Percentiles rank a stretch among this genome's conserved stretches.
Evolutionary conservation across 2,888 invertebrate species (phyloP).

Genomic region (Eupithecia pulchellata): DNA sequence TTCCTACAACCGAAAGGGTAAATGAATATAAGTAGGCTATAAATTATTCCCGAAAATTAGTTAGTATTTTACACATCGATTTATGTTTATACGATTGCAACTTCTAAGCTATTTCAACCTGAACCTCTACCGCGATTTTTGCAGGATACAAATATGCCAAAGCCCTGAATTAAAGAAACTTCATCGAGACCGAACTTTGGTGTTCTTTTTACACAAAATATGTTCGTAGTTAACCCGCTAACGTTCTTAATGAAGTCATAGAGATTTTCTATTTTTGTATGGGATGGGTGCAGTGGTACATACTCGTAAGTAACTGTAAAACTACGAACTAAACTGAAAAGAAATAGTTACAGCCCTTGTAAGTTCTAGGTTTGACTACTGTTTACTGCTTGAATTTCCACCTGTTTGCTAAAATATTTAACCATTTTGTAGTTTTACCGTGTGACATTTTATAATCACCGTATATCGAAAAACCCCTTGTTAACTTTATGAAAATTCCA

Average conservation of each 20-base stretch:
- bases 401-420: background rate
- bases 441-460: background rate
- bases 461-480: background rate
- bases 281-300: no score
- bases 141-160: background rate
- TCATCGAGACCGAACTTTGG: no score
- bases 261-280: background rate
- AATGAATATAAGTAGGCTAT: constrained; percentile 2
- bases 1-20: constrained; percentile 11
- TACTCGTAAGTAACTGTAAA: no score
- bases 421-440: background rate
- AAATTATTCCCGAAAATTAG: background rate
- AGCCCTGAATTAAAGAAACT: background rate
- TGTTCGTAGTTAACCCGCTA: no score
- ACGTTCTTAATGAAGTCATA: no score
- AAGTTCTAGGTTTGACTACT: no score
- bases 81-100: background rate
- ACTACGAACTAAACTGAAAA: no score
- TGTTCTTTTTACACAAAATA: no score
- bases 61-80: background rate
- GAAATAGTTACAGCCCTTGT: no score
- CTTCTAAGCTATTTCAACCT: no score
- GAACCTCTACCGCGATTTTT: background rate
- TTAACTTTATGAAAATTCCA: background rate
- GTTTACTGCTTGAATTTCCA: no score